phyloP scores from a whole-genome alignment of 2,113 vertebrate genomes.

The Lathamus discolor region DNA sequence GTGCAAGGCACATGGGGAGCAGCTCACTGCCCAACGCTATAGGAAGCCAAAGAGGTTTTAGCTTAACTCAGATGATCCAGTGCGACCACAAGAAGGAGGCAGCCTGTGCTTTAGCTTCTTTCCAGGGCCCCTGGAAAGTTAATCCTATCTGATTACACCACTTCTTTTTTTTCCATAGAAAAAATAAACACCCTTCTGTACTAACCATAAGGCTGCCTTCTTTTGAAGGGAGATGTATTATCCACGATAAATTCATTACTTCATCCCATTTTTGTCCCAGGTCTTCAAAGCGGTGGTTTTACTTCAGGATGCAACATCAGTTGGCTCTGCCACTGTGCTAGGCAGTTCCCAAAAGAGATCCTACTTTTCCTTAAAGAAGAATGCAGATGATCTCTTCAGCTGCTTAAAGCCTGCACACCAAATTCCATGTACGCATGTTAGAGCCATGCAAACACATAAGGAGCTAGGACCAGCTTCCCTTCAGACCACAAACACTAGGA shows the following conservation, averaged over 20 bases:
- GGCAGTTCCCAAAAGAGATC: neutral
- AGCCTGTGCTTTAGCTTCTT: neutral
- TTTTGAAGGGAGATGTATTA: slow-evolving; percentile 48
- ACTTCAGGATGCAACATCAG: neutral
- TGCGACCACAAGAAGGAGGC: neutral
- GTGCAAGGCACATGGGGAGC: neutral
- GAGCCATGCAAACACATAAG: neutral
- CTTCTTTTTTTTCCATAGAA: neutral
- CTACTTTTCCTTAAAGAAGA: neutral
- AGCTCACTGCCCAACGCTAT: neutral
- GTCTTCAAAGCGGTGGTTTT: neutral
- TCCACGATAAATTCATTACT: slow-evolving; percentile 27
- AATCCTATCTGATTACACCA: slow-evolving; percentile 47
- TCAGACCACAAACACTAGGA: neutral
- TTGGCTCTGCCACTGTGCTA: neutral
- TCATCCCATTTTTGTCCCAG: neutral
- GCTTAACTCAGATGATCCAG: neutral
- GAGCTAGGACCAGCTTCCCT: neutral
- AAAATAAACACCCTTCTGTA: slow-evolving; percentile 61
- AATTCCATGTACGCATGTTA: neutral
- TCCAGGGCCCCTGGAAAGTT: slow-evolving; percentile 45
- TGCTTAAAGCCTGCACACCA: neutral
- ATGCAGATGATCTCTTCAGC: neutral
- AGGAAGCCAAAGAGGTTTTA: neutral
- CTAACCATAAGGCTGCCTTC: slow-evolving; percentile 40